Conservation (phyloP, 2,797 vertebrate genomes). For the Parambassis ranga region DNA sequence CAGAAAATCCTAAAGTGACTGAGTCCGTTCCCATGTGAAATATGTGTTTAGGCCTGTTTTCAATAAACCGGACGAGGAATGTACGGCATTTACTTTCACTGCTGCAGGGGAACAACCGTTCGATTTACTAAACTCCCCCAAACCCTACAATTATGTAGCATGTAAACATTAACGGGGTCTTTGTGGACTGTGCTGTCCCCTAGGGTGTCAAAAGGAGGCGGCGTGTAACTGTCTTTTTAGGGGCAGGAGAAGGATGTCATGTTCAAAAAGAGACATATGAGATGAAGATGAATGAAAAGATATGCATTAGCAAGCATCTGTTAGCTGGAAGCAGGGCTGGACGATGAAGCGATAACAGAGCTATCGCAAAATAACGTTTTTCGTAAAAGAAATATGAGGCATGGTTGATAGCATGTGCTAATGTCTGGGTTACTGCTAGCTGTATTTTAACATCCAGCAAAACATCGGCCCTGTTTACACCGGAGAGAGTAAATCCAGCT, state of each 20-base stretch:
- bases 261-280: not conserved
- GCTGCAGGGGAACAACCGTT: conserved; percentile 49
- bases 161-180: conserved; percentile 32
- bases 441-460: no score
- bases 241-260: conserved; percentile 1
- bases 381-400: no score
- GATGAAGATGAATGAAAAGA: not conserved
- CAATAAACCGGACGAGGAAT: conserved; percentile 56
- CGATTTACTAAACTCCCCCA: conserved; percentile 32
- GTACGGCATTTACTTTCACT: conserved; percentile 50
- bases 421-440: no score
- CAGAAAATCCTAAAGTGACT: conserved; percentile 7
- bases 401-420: no score
- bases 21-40: conserved; percentile 26
- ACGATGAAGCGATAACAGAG: no score
- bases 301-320: no score
- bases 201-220: not conserved
- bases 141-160: conserved; percentile 50
- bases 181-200: conserved; percentile 31
- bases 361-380: no score
- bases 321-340: no score
- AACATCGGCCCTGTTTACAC: no score
- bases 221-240: conserved; percentile 7
- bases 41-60: conserved; percentile 66
- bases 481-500: no score